Percentiles rank a stretch among this genome's conserved stretches.
Evolutionary conservation across 35 echinoderm and acorn worm genomes (phyloP).

Genomic region (Apostichopus parvimensis): DNA sequence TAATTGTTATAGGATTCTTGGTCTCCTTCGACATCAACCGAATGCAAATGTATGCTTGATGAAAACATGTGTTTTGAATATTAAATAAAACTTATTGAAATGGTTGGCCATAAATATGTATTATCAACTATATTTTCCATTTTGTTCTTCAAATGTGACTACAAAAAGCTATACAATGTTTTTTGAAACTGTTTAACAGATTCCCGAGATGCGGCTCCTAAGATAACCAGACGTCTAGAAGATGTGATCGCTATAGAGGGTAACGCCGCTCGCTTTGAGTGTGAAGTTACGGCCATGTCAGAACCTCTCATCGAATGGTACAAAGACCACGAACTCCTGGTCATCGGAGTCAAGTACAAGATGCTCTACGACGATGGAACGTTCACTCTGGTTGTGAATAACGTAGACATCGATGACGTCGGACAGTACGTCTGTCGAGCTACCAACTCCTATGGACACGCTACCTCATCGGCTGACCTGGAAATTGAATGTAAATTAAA

Average conservation of each 20-base stretch:
- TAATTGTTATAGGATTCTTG: too few species aligned
- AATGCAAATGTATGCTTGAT: too few species aligned
- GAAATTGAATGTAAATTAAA: slow-evolving; percentile 82
- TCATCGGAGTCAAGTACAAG: slow-evolving; percentile 93
- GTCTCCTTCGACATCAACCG: too few species aligned
- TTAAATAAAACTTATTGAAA: too few species aligned
- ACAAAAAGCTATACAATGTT: not conserved
- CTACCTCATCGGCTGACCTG: slow-evolving; percentile 69
- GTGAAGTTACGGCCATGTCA: slow-evolving; percentile 88
- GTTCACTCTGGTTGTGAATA: slow-evolving; percentile 93
- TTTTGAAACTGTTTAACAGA: slow-evolving; percentile 23
- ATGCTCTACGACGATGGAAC: slow-evolving; percentile 97
- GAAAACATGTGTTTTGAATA: too few species aligned
- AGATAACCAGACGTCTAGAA: slow-evolving; percentile 72
- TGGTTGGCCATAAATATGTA: not conserved
- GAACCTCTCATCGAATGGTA: slow-evolving; percentile 92
- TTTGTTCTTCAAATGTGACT: not conserved
- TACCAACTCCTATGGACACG: slow-evolving; percentile 90
- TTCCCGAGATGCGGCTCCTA: slow-evolving; percentile 87
- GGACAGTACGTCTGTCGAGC: slow-evolving; percentile 82
- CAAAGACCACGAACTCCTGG: slow-evolving; percentile 62
- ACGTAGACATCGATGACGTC: slow-evolving; percentile 90
- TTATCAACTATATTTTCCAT: not conserved
- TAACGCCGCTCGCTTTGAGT: slow-evolving; percentile 92
- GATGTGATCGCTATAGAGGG: slow-evolving; percentile 82